Evolutionary conservation across 2,113 vertebrate genomes (phyloP).

Genomic region (Onychorhynchus coronatus): DNA sequence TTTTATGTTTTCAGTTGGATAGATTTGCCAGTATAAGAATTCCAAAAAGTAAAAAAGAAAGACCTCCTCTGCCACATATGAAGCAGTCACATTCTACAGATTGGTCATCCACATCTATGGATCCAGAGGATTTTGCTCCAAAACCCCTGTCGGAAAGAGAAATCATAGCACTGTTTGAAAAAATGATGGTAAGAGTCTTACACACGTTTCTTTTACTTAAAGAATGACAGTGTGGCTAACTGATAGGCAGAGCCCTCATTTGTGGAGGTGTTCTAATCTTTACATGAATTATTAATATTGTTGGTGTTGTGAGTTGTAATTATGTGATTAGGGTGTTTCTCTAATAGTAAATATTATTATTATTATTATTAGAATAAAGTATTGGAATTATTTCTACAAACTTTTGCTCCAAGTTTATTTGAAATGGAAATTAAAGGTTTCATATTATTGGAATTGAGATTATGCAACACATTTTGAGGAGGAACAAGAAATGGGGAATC

Average conservation of each 20-base stretch:
- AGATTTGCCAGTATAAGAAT: conserved; percentile 64
- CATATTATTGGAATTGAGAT: not conserved
- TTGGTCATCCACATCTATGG: not conserved
- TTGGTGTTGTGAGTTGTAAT: not conserved
- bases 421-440: not conserved
- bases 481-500: not conserved
- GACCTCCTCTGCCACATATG: conserved; percentile 13
- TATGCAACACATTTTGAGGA: not conserved
- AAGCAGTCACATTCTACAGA: conserved; percentile 50
- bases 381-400: not conserved
- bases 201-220: not conserved
- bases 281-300: not conserved
- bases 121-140: not conserved
- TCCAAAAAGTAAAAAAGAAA: conserved; percentile 57
- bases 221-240: not conserved
- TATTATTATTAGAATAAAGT: too few relatives aligned
- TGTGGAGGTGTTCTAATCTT: not conserved
- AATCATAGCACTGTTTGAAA: conserved; percentile 51
- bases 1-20: conserved; percentile 55
- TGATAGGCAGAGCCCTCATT: not conserved
- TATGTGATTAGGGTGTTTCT: not conserved
- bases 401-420: not conserved
- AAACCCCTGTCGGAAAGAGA: conserved; percentile 44
- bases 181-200: conserved; percentile 59
- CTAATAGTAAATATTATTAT: too few relatives aligned